Evolutionary conservation across 2,797 vertebrate genomes (phyloP), one percentile per base, ranked within the genome.

Genomic region (Delichon dasypus): DNA sequence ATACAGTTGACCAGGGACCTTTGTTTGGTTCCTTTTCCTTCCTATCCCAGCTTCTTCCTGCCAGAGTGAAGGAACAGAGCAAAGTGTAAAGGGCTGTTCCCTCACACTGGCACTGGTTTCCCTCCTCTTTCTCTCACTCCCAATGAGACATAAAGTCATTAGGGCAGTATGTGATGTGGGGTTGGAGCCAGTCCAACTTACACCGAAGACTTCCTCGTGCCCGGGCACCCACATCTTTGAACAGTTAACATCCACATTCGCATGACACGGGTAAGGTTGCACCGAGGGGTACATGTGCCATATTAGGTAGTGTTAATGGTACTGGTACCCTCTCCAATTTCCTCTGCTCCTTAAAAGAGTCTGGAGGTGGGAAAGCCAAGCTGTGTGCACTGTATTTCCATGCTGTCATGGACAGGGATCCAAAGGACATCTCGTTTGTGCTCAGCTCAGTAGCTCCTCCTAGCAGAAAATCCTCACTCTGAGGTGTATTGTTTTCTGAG

Each of bases 381-480:
- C 75, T 26, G 7, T 8, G 20, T 10, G n/a, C 9, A 0, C 77
- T 19, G 16, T 48, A 4, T 67, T 94, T 75, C 77, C 57, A 71
- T 22, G 64, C 2, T 10, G 79, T 53, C 66, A 27, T 38, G 74
- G 91, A 81, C 67, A 90, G 4, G 40, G 80, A 85, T 82, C 55
- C 64, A 25, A 50, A 76, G 40, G 73, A 66, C 71, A n/a, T 85
- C 44, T 13, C 73, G 34, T 38, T 62, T 85, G 67, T 96, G 83
- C 80, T 95, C 45, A 29, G 95, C 95, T 96, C 95, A 93, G 93
- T 91, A 91, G 93, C 94, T 96, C 94, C 95, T 94, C 95, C 95
- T 96, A 96, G 96, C 95, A 94, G 96, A 80, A 94, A 91, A 89
- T 75, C 67, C 64, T 94, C 32, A 3, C 61, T 64, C 47, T 79